A percentile compares a stretch with the other conserved stretches of the same genome.
These are phyloP conservation scores for Elymnias hypermnestra DNA, from an alignment of 1,140 invertebrate species.

Conservation along the genomic window DNA sequence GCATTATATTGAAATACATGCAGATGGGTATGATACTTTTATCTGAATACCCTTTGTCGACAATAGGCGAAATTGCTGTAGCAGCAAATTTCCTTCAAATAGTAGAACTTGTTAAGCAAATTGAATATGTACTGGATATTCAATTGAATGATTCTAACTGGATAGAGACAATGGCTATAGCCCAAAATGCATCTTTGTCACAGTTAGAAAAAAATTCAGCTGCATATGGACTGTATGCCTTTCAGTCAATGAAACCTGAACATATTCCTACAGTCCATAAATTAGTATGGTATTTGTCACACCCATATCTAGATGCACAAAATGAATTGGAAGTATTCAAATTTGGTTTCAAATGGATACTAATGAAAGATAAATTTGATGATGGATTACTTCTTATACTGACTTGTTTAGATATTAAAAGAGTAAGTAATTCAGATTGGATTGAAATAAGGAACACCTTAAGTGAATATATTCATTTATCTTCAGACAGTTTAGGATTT, in stretches of 20 bases:
- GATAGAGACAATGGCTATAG: slow-evolving; percentile 47
- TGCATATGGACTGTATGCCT: slow-evolving; percentile 45
- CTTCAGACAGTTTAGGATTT: slow-evolving; percentile 36
- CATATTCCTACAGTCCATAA: slow-evolving; percentile 42
- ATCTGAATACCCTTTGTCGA: slow-evolving; percentile 34
- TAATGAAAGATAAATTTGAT: slow-evolving; percentile 36
- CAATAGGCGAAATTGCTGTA: slow-evolving; percentile 37
- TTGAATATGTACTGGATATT: slow-evolving; percentile 47
- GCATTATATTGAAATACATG: slow-evolving; percentile 57
- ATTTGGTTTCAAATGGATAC: slow-evolving; percentile 57
- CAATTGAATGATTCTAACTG: slow-evolving; percentile 44
- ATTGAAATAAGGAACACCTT: slow-evolving; percentile 33
- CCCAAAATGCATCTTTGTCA: slow-evolving; percentile 38
- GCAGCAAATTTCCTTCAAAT: slow-evolving; percentile 60
- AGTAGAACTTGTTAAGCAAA: slow-evolving; percentile 58
- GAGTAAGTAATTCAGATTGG: slow-evolving; percentile 32
- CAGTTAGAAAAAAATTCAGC: slow-evolving; percentile 41
- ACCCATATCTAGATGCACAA: slow-evolving; percentile 48
- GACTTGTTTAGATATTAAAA: slow-evolving; percentile 51
- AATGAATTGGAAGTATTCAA: slow-evolving; percentile 52
- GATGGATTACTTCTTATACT: slow-evolving; percentile 50
- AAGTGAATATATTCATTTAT: slow-evolving; percentile 21
- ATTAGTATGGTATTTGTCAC: slow-evolving; percentile 59
- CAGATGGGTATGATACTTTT: slow-evolving; percentile 53
- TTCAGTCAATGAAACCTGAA: slow-evolving; percentile 50